Evolutionary conservation across 2,888 invertebrate genomes (phyloP), one percentile per base, ranked within the genome.

Genomic region (Cheilosia impressa): DNA sequence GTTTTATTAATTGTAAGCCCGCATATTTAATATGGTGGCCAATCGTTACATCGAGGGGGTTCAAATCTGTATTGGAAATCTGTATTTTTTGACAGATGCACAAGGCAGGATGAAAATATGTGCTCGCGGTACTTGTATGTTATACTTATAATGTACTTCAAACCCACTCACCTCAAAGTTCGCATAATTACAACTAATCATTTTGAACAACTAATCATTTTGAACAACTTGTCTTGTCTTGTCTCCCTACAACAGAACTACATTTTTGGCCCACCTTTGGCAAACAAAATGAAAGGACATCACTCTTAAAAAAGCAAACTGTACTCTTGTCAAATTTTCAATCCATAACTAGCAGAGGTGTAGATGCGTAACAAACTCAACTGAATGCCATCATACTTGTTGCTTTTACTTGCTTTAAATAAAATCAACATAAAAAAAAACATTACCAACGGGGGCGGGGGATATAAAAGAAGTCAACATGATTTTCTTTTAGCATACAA

Each of bases 401-500:
- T 72, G 83, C 82, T 72, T 50, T 53, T 47, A 82, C 31, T 68
- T 71, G 79, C 79, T 69, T 45, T 69, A 69, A 75, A 75, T 52
- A 27, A 45, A 78, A 62, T 58, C 52, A 62, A 81, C 68, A 81
- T 62, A 85, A 81, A 57, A 4, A 81, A 57, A 38, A 85, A 85
- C 81, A 85, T 77, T 45, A 63, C 76, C 80, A 85, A 76, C 55
- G 50, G 52, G 45, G 15, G 53, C 6, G 15, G 27, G 45, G 45
- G n/a, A 45, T n/a, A 5, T 17, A 9, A 24, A 41, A 69, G 65
- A 57, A 72, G 50, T 71, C 62, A 76, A 80, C 53, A 60, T 52
- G 43, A 57, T 53, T 71, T 47, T 73, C 52, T 72, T 47, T 72
- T 81, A 85, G 85, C 85, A 85, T 77, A 85, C 81, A 80, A 69